phyloP scores from a whole-genome alignment of 1,140 invertebrate species.

The Sesamia nonagrioides region DNA sequence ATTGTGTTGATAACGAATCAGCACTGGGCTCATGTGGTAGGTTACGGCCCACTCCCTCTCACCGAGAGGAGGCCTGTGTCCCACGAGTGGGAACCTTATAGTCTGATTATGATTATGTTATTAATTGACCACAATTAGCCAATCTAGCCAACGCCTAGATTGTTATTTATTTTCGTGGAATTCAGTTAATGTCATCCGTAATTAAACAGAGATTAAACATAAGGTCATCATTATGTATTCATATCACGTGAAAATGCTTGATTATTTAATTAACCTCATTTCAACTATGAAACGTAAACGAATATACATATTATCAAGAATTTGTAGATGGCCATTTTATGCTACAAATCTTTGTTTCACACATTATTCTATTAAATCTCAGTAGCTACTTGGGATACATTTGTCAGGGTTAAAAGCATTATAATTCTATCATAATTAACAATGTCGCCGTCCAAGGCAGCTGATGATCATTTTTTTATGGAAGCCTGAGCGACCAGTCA shows the following conservation, averaged over 20 bases:
- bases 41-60: too few species aligned
- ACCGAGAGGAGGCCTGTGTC: too few species aligned
- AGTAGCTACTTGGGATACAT: background rate
- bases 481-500: constrained; percentile 15
- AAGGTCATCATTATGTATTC: background rate
- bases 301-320: too few species aligned
- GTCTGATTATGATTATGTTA: too few species aligned
- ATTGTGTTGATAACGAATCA: too few species aligned
- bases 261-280: background rate
- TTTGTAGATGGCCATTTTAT: background rate
- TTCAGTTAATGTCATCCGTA: background rate
- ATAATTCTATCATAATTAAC: constrained; percentile 49
- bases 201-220: background rate
- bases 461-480: constrained; percentile 47
- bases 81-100: too few species aligned
- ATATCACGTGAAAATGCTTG: background rate
- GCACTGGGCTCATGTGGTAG: too few species aligned
- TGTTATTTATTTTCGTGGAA: background rate
- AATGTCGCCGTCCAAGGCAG: constrained; percentile 47
- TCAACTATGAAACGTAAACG: background rate
- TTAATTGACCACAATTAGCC: too few species aligned
- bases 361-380: background rate
- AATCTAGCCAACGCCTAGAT: background rate
- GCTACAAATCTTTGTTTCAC: background rate
- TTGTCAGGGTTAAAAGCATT: constrained; percentile 14